These are phyloP conservation scores for Mycalesis mineus DNA, from an alignment of 2,888 invertebrate genomes.

Conservation along the genomic window DNA sequence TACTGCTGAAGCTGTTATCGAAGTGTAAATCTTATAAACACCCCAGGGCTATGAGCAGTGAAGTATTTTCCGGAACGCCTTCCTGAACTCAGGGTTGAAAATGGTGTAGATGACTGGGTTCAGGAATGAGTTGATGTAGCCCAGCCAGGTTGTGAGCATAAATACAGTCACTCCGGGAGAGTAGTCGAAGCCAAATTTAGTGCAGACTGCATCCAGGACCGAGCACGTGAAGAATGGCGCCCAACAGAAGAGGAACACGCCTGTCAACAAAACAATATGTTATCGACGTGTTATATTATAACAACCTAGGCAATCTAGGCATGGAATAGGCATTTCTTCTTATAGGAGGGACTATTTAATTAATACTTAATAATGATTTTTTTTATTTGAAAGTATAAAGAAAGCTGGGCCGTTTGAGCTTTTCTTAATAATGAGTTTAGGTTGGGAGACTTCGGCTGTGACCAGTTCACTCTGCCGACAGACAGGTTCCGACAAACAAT, in stretches of 20 bases:
- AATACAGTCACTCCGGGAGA: slow-evolving; percentile 93
- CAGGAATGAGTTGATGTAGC: slow-evolving; percentile 97
- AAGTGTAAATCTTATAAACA: slow-evolving; percentile 54
- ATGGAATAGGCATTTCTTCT: no score
- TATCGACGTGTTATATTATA: no score
- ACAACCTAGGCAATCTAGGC: no score
- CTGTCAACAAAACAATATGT: slow-evolving; percentile 69
- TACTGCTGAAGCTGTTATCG: no score
- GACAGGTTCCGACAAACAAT: no score
- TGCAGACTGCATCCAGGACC: slow-evolving; percentile 97
- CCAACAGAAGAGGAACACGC: slow-evolving; percentile 99
- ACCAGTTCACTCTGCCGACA: no score
- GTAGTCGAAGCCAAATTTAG: slow-evolving; percentile 87
- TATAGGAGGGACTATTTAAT: no score
- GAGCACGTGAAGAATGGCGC: slow-evolving; percentile 99
- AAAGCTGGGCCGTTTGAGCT: no score
- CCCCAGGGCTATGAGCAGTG: slow-evolving; percentile 77
- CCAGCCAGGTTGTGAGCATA: slow-evolving; percentile 97
- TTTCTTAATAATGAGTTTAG: no score
- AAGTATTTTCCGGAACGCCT: slow-evolving; percentile 97
- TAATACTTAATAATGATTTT: no score
- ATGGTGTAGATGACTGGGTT: slow-evolving; percentile 97
- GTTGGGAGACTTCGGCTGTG: no score
- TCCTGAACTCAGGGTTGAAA: slow-evolving; percentile 98
- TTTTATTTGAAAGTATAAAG: no score